Evolutionary conservation across 2,888 invertebrate species (phyloP).

Genomic region (Teleiodes luculella): DNA sequence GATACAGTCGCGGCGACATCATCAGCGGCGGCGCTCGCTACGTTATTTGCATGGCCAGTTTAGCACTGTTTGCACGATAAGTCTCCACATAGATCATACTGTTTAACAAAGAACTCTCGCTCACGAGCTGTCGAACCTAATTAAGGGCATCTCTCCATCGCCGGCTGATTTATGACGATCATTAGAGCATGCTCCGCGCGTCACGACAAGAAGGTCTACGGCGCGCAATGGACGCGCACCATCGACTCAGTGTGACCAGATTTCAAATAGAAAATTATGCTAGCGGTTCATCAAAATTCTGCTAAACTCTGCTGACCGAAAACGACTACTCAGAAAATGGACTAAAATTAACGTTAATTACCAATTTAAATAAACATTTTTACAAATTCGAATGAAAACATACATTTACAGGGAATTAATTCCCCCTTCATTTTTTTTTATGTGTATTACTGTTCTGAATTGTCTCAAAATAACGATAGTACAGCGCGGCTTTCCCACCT

Average conservation of each 20-base stretch:
- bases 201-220: conserved; percentile 27
- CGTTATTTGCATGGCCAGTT: conserved; percentile 3
- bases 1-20: not conserved
- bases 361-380: no score
- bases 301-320: no score
- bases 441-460: no score
- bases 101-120: conserved; percentile 35
- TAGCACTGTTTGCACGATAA: conserved; percentile 12
- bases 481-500: no score
- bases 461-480: no score
- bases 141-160: conserved; percentile 53
- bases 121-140: conserved; percentile 46
- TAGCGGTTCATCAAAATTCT: no score
- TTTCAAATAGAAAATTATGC: no score
- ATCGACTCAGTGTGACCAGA: not conserved
- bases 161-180: conserved; percentile 43
- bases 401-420: no score
- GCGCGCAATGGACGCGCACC: conserved; percentile 34
- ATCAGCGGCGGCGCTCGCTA: not conserved
- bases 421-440: no score
- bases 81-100: conserved; percentile 24
- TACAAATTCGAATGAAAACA: no score
- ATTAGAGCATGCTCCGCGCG: conserved; percentile 34
- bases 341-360: no score
- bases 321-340: no score